Evolutionary conservation across 1,140 invertebrate genomes (phyloP).

Genomic region (Calliphora vicina): DNA sequence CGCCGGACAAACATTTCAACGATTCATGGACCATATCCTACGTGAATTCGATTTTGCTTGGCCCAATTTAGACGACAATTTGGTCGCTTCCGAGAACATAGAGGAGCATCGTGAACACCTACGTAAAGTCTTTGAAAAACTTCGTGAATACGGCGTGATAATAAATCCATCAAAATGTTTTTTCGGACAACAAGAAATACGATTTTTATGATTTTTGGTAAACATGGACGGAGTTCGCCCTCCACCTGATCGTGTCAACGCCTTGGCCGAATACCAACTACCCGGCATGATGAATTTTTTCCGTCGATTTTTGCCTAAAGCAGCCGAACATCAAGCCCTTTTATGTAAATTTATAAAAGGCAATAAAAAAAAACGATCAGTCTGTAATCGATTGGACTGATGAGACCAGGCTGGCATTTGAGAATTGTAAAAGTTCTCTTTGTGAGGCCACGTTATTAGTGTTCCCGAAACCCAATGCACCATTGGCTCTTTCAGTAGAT

Average conservation of each 20-base stretch:
- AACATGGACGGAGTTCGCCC: no score
- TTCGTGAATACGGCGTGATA: no score
- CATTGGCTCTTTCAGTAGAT: conserved; percentile 43
- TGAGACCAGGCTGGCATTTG: conserved; percentile 39
- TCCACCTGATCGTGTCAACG: no score
- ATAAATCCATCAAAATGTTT: no score
- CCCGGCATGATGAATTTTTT: no score
- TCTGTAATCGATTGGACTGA: no score
- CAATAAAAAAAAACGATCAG: conserved; percentile 50
- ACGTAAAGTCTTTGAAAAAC: no score
- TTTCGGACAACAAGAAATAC: no score
- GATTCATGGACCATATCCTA: conserved; percentile 64
- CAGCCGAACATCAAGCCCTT: conserved; percentile 43
- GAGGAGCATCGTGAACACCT: conserved; percentile 53
- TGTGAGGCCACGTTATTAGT: conserved; percentile 41
- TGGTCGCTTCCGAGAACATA: conserved; percentile 58
- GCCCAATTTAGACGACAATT: conserved; percentile 65
- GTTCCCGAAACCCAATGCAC: conserved; percentile 35
- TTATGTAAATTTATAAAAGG: conserved; percentile 42
- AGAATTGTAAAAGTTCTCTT: conserved; percentile 48
- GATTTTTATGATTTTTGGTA: no score
- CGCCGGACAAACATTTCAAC: conserved; percentile 63
- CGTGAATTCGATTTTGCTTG: conserved; percentile 56
- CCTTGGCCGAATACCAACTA: no score
- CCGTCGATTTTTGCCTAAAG: conserved; percentile 47